Conservation (phyloP, 2,113 vertebrate species). For the Perca fluviatilis region DNA sequence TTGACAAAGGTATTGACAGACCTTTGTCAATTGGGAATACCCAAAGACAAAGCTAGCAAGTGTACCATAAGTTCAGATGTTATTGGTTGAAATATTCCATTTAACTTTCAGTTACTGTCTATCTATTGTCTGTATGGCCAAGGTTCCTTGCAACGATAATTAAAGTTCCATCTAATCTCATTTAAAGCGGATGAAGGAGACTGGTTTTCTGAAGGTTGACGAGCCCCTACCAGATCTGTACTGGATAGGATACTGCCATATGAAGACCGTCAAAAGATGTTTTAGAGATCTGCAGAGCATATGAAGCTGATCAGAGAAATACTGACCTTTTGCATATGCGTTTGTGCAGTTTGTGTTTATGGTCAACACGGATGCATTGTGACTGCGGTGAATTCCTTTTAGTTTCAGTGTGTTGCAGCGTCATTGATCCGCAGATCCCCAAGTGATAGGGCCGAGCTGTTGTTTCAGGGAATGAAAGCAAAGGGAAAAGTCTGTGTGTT, state of each 20-base stretch:
- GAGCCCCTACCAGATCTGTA: neutral
- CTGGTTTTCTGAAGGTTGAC: neutral
- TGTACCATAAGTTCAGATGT: neutral
- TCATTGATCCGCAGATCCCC: constrained; percentile 25
- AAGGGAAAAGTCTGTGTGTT: constrained; percentile 3
- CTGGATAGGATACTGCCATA: too few relatives aligned
- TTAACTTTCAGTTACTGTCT: too few relatives aligned
- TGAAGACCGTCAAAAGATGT: neutral
- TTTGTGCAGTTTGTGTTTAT: constrained; percentile 16
- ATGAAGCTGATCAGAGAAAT: neutral
- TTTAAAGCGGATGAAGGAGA: neutral
- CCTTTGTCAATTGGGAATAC: too few relatives aligned
- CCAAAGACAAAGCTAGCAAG: neutral
- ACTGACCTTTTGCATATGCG: neutral
- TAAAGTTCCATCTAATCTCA: neutral
- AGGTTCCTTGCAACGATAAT: neutral
- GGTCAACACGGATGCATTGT: constrained; percentile 2
- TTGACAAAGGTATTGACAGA: too few relatives aligned
- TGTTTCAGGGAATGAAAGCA: constrained; percentile 8
- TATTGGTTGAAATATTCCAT: neutral
- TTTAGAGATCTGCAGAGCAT: constrained; percentile 6
- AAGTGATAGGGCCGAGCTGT: constrained; percentile 29
- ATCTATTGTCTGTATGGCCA: neutral
- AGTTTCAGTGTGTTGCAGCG: neutral
- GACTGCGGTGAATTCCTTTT: constrained; percentile 14